Evolutionary conservation across 2,888 invertebrate genomes (phyloP), one percentile per base, ranked within the genome.

Genomic region (Apamea anceps): DNA sequence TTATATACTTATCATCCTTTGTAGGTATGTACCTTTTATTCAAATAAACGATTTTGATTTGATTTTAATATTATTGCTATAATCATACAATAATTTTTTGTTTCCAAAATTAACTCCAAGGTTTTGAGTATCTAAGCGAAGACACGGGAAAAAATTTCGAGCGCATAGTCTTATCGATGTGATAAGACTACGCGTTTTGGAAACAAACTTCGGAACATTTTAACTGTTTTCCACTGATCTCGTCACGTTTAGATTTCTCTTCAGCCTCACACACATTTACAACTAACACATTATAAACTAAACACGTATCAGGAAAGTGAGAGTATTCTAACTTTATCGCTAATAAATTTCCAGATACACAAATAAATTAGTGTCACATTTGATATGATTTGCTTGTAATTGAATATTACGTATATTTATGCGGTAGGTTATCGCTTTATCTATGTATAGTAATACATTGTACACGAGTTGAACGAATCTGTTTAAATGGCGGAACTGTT

Each of bases 381-480:
- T 71, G 75, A 76, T 87, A 84, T 54, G 48, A 65, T 81, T 81
- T 65, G 81, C 45, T 68, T 84, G 85, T 87, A 85, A 87, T 85
- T 87, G 75, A 87, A 87, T 85, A 87, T 81, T 28, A 86, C 72
- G 48, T 67, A 78, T 77, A 86, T 88, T 86, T 80, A 86, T 81
- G 77, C 84, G 76, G 80, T 79, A 88, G 80, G 80, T 87, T 82
- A 82, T 80, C 80, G 28, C 18, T 71, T 80, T 76, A 79, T 87
- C 72, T 75, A 13, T 42, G 42, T 42, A 42, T 62, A 66, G 21
- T 66, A 63, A 75, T 81, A 82, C 72, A 75, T 68, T 72, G 76
- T 78, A 54, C 54, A 6, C 37, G 68, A 72, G 86, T 84, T 77
- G 73, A 87, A 86, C 66, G 72, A 82, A 76, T 71, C 68, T 68